Base-by-base conservation (phyloP, 2,797 vertebrate genomes). In the Neosalanx taihuensis region DNA sequence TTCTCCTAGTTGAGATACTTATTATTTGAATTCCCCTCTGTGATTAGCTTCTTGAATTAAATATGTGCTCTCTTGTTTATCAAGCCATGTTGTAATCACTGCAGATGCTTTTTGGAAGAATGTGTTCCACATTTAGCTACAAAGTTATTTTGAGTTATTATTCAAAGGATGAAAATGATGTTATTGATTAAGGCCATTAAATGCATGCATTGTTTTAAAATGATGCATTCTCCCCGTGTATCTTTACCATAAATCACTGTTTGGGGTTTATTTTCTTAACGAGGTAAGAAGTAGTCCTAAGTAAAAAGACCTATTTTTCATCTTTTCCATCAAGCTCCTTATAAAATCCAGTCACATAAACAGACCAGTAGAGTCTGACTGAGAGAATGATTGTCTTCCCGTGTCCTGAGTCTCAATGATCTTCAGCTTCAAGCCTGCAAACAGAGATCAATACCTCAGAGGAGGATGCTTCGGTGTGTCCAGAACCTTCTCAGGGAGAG, bases 371-470 rank as follows among this genome's bases (percentile, higher is more conserved):
- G 63, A 72, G 76, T 41, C 56, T 67, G 70, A 49, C 80, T 29
- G 70, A 62, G 76, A 82, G 78, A 84, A 81, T 83, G 74, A 86
- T 75, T 72, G 68, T 77, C 74, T 77, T 69, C 71, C 64, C 13
- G 57, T 81, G 78, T 82, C 70, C 63, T 31, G 33, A 68, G 61
- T 84, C 71, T 74, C 79, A 72, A 67, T 77, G 74, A 87, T 77
- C 72, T 72, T 76, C 69, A 72, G 20, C 69, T 77, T 67, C 77
- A 75, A 74, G 81, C 78, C 73, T 71, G 78, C 26, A 69, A 76
- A 71, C 56, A 12, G 68, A 78, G 86, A 90, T 90, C 88, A 78
- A 90, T 89, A 84, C 64, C 60, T 64, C 75, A 69, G 80, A 82
- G 76, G 69, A 79, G 79, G 20, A 75, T 76, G 84, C 82, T 87